Evolutionary conservation across 2,888 invertebrate genomes (phyloP), one percentile per base, ranked within the genome.

Genomic region (Conchocele bisecta): DNA sequence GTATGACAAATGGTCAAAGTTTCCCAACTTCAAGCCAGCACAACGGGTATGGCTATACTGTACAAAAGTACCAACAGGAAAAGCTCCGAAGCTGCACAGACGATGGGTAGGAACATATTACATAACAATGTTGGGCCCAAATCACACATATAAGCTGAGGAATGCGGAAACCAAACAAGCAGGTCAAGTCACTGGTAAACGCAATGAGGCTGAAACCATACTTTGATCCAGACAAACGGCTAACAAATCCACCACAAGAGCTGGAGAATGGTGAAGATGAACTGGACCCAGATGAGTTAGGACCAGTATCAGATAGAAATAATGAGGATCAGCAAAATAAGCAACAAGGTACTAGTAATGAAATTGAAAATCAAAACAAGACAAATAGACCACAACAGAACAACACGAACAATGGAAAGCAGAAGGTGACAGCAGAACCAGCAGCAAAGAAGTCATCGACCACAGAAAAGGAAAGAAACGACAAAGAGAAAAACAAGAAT

Each of bases 1-100:
- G 15, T 39, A 73, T 70, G 72, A 79, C 26, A 73, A 75, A 35
- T 13, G 20, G 3, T 20, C 63, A 11, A 29, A 50, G 24, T n/a
- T 20, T 17, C 72, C 79, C 28, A 20, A 35, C 15, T 72, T 26
- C 48, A 28, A 35, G 35, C 61, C 63, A 33, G 69, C 35, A 24
- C 48, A 75, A 3, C 41, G 64, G 39, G 78, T 79, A 11, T 58
- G 56, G 72, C 37, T 76, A 1, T 64, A 58, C 35, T 59, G 60
- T 31, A 50, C 56, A 1, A 60, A 69, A 42, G 63, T 63, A 2
- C 69, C 69, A 13, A 31, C 6, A 29, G 69, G 69, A n/a, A 59
- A 37, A 29, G 58, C 66, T 15, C 58, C 66, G 3, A 66, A 66
- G 28, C 44, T 69, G 6, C 63, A 61, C 35, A 56, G 56, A 29